These are phyloP conservation scores for Vandiemenella viatica DNA, from an alignment of 2,888 invertebrate genomes.

Conservation along the genomic window DNA sequence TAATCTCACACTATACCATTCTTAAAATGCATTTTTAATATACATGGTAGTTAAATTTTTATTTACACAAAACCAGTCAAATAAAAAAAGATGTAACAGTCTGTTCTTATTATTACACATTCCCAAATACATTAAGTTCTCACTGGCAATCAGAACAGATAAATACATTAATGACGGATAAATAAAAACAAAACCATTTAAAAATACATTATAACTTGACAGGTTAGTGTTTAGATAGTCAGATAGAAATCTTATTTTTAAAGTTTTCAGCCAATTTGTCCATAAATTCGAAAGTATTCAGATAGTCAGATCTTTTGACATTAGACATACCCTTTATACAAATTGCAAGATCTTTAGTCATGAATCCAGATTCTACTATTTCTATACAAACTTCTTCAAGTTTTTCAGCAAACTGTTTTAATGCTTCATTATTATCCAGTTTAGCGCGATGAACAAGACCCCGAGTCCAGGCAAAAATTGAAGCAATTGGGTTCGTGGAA, in stretches of 20 bases:
- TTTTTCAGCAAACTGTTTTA: conserved; percentile 67
- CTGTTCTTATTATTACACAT: too few relatives aligned
- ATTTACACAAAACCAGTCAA: too few relatives aligned
- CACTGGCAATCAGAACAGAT: too few relatives aligned
- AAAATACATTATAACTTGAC: too few relatives aligned
- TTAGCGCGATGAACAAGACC: conserved; percentile 89
- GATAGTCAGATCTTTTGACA: conserved; percentile 64
- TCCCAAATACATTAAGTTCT: too few relatives aligned
- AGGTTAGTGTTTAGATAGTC: too few relatives aligned
- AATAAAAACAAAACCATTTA: too few relatives aligned
- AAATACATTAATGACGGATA: too few relatives aligned
- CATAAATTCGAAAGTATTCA: conserved; percentile 95
- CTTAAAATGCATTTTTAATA: too few relatives aligned
- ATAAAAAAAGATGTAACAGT: too few relatives aligned
- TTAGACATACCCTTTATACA: conserved; percentile 88
- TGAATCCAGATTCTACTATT: conserved; percentile 84
- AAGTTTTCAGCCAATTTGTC: conserved; percentile 87
- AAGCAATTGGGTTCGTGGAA: conserved; percentile 96
- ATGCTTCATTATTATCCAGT: conserved; percentile 65
- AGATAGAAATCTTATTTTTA: conserved; percentile 45
- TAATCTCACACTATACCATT: too few relatives aligned
- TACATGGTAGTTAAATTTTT: too few relatives aligned
- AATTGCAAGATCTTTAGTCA: conserved; percentile 98
- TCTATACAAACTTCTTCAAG: conserved; percentile 84
- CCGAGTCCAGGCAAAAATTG: conserved; percentile 96